Percentiles rank a stretch among this genome's conserved stretches.
phyloP scores from a whole-genome alignment of 1,140 invertebrate genomes.

The Asobara japonica region DNA sequence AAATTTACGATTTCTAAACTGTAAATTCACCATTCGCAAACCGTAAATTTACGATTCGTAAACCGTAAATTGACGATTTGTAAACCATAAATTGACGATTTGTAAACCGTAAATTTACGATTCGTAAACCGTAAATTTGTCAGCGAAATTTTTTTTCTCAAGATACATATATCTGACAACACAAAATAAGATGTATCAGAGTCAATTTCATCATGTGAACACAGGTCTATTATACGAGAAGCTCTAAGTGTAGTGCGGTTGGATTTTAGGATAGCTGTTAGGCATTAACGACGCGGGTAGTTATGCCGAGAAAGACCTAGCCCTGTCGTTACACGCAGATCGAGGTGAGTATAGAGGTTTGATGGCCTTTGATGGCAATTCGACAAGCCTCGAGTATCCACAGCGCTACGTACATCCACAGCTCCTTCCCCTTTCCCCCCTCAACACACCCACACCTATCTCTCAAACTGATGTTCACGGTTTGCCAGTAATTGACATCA shows the following conservation, averaged over 20 bases:
- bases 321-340: conserved; percentile 21
- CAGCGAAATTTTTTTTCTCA: too few relatives aligned
- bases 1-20: too few relatives aligned
- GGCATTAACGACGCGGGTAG: conserved; percentile 7
- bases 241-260: not conserved
- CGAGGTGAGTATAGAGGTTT: conserved; percentile 16
- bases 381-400: conserved; percentile 5
- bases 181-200: too few relatives aligned
- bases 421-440: not conserved
- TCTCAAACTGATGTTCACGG: not conserved
- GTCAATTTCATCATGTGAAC: not conserved
- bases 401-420: not conserved
- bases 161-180: too few relatives aligned
- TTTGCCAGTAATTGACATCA: conserved; percentile 35
- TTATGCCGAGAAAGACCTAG: not conserved
- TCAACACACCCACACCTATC: not conserved
- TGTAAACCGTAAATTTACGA: too few relatives aligned
- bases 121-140: too few relatives aligned
- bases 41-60: too few relatives aligned
- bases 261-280: not conserved
- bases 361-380: conserved; percentile 22
- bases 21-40: too few relatives aligned
- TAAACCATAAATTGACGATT: too few relatives aligned
- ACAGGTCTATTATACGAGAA: not conserved
- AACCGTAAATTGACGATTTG: too few relatives aligned